Conservation (phyloP, 2,888 invertebrate genomes). For the Tenthredo amoena region DNA sequence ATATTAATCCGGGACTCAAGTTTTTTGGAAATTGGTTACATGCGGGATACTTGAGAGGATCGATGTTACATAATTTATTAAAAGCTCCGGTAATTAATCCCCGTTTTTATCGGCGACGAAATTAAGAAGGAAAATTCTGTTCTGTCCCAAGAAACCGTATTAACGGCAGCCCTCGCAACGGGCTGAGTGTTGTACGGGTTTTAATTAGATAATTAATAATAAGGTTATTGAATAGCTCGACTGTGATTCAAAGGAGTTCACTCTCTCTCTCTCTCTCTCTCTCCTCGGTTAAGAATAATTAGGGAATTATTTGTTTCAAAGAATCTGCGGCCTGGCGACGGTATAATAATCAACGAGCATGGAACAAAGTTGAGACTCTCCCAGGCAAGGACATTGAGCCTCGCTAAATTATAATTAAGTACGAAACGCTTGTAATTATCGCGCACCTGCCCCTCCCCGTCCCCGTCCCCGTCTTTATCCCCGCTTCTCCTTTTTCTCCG, state of each 20-base stretch:
- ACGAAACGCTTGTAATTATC: slow-evolving; percentile 74
- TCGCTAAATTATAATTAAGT: slow-evolving; percentile 73
- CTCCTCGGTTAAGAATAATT: slow-evolving; percentile 68
- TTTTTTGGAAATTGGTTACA: not conserved
- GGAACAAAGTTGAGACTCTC: slow-evolving; percentile 55
- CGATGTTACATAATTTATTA: not conserved
- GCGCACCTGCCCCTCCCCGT: slow-evolving; percentile 63
- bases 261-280: slow-evolving; percentile 24
- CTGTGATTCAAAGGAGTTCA: slow-evolving; percentile 62
- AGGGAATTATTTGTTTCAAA: slow-evolving; percentile 72
- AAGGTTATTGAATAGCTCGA: slow-evolving; percentile 66
- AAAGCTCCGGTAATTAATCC: not conserved
- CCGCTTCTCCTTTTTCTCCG: not conserved
- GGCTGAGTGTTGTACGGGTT: slow-evolving; percentile 54
- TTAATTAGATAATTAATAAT: slow-evolving; percentile 68
- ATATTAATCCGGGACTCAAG: not conserved
- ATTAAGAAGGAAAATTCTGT: slow-evolving; percentile 17
- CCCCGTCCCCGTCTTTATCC: slow-evolving; percentile 28
- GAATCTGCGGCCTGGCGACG: slow-evolving; percentile 58
- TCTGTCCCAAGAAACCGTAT: not conserved
- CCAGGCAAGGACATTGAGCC: slow-evolving; percentile 51
- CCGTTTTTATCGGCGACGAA: not conserved
- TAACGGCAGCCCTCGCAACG: slow-evolving; percentile 8
- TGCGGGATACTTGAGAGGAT: not conserved
- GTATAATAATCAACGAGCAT: slow-evolving; percentile 51